Conservation (phyloP, 2,888 invertebrate species). For the Catocala fraxini region DNA sequence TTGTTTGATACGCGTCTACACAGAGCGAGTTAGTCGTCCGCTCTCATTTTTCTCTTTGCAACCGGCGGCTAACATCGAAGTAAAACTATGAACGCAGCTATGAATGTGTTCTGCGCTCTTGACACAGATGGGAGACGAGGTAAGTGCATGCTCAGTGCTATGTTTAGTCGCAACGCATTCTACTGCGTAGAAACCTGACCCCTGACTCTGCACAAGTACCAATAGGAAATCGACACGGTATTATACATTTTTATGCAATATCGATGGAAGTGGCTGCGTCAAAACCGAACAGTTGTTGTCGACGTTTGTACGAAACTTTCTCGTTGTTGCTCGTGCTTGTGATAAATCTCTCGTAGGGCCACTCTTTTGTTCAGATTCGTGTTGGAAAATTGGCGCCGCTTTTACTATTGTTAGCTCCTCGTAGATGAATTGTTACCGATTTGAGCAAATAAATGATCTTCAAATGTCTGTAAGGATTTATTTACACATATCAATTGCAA, state of each 20-base stretch:
- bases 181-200: constrained; percentile 44
- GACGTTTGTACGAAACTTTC: constrained; percentile 54
- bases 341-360: constrained; percentile 60
- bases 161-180: constrained; percentile 59
- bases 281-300: constrained; percentile 51
- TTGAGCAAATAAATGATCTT: constrained; percentile 47
- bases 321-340: constrained; percentile 56
- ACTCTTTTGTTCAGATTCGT: constrained; percentile 57
- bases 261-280: constrained; percentile 40
- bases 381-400: constrained; percentile 59
- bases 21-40: not conserved
- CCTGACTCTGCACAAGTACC: constrained; percentile 26
- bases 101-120: constrained; percentile 42
- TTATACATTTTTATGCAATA: constrained; percentile 40
- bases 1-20: constrained; percentile 1
- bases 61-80: constrained; percentile 26
- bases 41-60: constrained; percentile 5
- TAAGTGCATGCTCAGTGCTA: constrained; percentile 41
- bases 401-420: constrained; percentile 56
- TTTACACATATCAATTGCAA: constrained; percentile 33
- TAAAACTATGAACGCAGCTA: constrained; percentile 36
- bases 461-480: constrained; percentile 36
- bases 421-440: constrained; percentile 53
- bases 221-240: constrained; percentile 32
- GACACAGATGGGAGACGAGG: constrained; percentile 53